Evolutionary conservation across 2,888 invertebrate genomes (phyloP).

Genomic region (Apotomis capreana): DNA sequence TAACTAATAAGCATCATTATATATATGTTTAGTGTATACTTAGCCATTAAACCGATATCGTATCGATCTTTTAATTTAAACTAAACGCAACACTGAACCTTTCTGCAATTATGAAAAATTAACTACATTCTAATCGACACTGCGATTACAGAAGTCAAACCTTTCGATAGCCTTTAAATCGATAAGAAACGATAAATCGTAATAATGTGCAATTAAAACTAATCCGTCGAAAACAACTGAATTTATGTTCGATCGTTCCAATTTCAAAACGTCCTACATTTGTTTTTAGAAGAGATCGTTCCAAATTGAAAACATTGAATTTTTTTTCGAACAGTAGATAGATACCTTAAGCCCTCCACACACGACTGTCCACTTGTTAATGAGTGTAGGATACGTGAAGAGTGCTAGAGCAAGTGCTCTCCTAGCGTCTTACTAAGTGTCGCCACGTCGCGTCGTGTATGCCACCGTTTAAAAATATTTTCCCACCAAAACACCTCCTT

Average conservation of each 20-base stretch:
- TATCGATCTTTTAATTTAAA: slow-evolving; percentile 26
- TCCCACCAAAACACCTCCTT: not conserved
- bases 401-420: slow-evolving; percentile 71
- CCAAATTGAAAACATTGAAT: slow-evolving; percentile 8
- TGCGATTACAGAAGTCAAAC: slow-evolving; percentile 59
- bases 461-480: slow-evolving; percentile 22
- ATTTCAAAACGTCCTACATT: slow-evolving; percentile 3
- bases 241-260: slow-evolving; percentile 12
- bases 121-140: slow-evolving; percentile 46
- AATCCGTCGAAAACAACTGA: slow-evolving; percentile 20
- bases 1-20: not conserved
- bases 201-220: slow-evolving; percentile 29
- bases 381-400: slow-evolving; percentile 62
- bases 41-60: slow-evolving; percentile 7
- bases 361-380: slow-evolving; percentile 76
- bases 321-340: slow-evolving; percentile 44
- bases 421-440: slow-evolving; percentile 66
- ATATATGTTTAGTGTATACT: too few species aligned
- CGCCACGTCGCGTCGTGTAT: slow-evolving; percentile 50
- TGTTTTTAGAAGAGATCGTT: not conserved
- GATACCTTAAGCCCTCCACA: slow-evolving; percentile 47
- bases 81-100: slow-evolving; percentile 38
- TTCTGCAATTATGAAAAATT: slow-evolving; percentile 43
- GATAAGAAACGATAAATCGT: slow-evolving; percentile 47
- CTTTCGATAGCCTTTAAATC: slow-evolving; percentile 62